A percentile compares a stretch with the other conserved stretches of the same genome.
These are phyloP conservation scores for Tribolium madens DNA, from an alignment of 1,140 invertebrate genomes.

Conservation along the genomic window DNA sequence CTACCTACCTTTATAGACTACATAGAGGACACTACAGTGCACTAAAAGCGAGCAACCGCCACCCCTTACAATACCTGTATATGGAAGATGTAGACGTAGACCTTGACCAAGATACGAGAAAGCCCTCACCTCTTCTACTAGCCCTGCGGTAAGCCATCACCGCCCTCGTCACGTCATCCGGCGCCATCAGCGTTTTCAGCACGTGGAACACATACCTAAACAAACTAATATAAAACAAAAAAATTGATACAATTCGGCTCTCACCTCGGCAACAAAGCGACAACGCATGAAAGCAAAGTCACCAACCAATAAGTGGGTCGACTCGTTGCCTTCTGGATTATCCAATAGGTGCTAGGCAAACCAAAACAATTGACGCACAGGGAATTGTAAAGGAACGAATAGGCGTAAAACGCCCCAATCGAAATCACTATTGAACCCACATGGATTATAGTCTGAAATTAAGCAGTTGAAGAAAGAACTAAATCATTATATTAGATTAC, in stretches of 20 bases:
- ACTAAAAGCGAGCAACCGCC: constrained; percentile 30
- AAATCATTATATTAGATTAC: too few species aligned
- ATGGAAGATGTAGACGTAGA: constrained; percentile 75
- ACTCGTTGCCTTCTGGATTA: constrained; percentile 82
- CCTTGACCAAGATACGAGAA: constrained; percentile 75
- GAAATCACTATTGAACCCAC: constrained; percentile 81
- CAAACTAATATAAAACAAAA: constrained; percentile 31
- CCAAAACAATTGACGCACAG: constrained; percentile 83
- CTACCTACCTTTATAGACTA: neutral
- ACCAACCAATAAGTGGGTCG: constrained; percentile 85
- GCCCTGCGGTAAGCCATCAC: constrained; percentile 67
- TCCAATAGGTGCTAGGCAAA: constrained; percentile 87
- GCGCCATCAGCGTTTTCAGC: constrained; percentile 67
- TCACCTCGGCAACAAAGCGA: constrained; percentile 89
- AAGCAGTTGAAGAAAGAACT: too few species aligned
- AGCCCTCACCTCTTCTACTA: constrained; percentile 71
- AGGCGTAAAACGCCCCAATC: constrained; percentile 84
- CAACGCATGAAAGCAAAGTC: constrained; percentile 79
- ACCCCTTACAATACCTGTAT: constrained; percentile 68
- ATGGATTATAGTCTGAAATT: constrained; percentile 89
- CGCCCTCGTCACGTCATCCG: constrained; percentile 70
- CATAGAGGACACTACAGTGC: neutral
- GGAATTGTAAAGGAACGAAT: constrained; percentile 87
- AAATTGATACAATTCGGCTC: neutral
- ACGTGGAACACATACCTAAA: constrained; percentile 67